Base-by-base conservation (phyloP, 2,113 vertebrate species). In the Mandrillus leucophaeus region DNA sequence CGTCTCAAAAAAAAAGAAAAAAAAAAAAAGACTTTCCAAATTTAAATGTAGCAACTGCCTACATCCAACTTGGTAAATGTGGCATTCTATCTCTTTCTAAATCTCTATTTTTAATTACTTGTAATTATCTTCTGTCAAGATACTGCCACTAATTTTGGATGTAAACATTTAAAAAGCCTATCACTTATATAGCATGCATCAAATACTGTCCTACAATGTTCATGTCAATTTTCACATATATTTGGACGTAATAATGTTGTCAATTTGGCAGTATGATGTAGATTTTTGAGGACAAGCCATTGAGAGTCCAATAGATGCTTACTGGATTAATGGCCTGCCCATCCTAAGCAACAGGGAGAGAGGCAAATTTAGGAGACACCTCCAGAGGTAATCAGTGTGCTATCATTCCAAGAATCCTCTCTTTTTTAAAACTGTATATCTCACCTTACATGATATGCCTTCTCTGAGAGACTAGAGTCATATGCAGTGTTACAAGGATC, bases 311-410 rank as follows among this genome's bases (percentile, higher is more conserved):
- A 3, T 27, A 18, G 76, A 4, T 18, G 32, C 38, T 43, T 8
- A 13, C 43, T 70, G 30, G 12, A n/a, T 27, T 13, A 5, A 16
- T 35, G 40, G 10, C 18, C 35, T 5, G 12, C 1, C 16, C 22
- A 6, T 30, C 22, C 45, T 1, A 25, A 25, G 18, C 0, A 52
- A 12, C 17, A 45, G 25, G 59, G 35, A 11, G 23, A 64, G 22
- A 25, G 2, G 2, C 2, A 16, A 30, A 38, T 25, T 0, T 12
- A 4, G 11, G 78, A 14, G 22, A 14, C 0, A 11, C 20, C 22
- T 18, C 38, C 22, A 32, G 10, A 88, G 3, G n/a, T 1, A 25
- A 22, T 3, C 25, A 1, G 35, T 4, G 2, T 3, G 5, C 4
- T 6, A 22, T 12, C 32, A 17, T 7, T 16, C 35, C 50, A 72